These are phyloP conservation scores for Ochropacha duplaris DNA, from an alignment of 2,888 invertebrate genomes.

Conservation along the genomic window DNA sequence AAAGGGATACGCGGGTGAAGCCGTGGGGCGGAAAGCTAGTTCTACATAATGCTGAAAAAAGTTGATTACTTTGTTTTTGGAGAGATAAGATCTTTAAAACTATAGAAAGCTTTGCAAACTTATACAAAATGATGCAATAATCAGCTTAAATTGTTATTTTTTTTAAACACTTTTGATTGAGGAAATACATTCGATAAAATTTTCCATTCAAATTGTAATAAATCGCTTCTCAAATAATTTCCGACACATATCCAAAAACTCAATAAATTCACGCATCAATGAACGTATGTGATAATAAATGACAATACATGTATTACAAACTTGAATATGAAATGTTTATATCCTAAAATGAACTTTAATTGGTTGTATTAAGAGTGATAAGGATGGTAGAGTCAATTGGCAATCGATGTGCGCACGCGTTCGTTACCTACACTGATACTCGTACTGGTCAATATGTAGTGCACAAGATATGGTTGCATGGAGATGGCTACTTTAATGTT, in stretches of 20 bases:
- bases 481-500: slow-evolving; percentile 29
- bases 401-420: slow-evolving; percentile 31
- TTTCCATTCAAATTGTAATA: slow-evolving; percentile 30
- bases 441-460: slow-evolving; percentile 44
- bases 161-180: background rate
- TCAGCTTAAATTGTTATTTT: background rate
- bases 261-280: slow-evolving; percentile 29
- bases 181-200: background rate
- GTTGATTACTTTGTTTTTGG: no score
- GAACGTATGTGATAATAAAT: slow-evolving; percentile 38
- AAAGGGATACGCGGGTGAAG: no score
- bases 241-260: slow-evolving; percentile 33
- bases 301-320: slow-evolving; percentile 29
- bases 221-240: slow-evolving; percentile 32
- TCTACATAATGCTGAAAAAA: no score
- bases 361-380: slow-evolving; percentile 9
- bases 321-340: slow-evolving; percentile 10
- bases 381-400: slow-evolving; percentile 14
- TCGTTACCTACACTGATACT: slow-evolving; percentile 22
- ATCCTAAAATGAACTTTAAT: slow-evolving; percentile 17
- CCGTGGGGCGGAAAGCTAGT: no score
- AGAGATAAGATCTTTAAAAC: no score
- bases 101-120: no score
- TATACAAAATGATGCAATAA: no score
- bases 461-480: slow-evolving; percentile 27